Evolutionary conservation across 2,888 invertebrate species (phyloP), one percentile per base, ranked within the genome.

Genomic region (Eristalis intricaria): DNA sequence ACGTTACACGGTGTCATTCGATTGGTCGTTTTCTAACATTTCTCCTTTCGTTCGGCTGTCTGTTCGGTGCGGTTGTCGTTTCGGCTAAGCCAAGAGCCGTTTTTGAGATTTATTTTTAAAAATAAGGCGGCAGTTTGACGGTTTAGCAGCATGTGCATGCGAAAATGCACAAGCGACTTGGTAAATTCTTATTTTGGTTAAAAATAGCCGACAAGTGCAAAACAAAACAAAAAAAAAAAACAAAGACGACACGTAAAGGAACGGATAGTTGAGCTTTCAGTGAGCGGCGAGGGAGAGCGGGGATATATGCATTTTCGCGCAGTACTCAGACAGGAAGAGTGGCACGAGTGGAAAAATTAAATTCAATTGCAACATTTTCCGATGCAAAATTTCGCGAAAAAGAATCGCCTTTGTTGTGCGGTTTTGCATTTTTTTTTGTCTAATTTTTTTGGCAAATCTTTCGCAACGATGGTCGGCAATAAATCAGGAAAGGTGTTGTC

Each of bases 131-230:
- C 85, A 73, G 77, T 82, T 85, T 85, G 85, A 85, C 74, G 85
- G 50, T 82, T 85, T 77, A 70, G 77, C 74, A 82, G 63, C 85
- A 85, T 77, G 58, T 85, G 85, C 85, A 81, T 40, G 29, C 66
- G 76, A 60, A 23, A 66, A 78, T 63, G 40, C 50, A 32, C n/a
- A 58, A 63, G 64, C 71, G 50, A 50, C 71, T 60, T 50, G 73
- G 68, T 73, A 73, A 85, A 85, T 81, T 81, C 81, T 81, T 81
- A 77, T 73, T 86, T 86, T 82, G 83, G 78, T 83, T 86, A 83
- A 78, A 83, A 86, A 86, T 79, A 79, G 74, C 15, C 26, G 4
- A 56, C 4, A n/a, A 7, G n/a, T n/a, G 43, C 2, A 68, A 15
- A 50, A 61, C 29, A 77, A 58, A 38, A 26, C 60, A 75, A 19